Base-by-base conservation (phyloP, 1,140 invertebrate species). In the Matsumurasca onukii region DNA sequence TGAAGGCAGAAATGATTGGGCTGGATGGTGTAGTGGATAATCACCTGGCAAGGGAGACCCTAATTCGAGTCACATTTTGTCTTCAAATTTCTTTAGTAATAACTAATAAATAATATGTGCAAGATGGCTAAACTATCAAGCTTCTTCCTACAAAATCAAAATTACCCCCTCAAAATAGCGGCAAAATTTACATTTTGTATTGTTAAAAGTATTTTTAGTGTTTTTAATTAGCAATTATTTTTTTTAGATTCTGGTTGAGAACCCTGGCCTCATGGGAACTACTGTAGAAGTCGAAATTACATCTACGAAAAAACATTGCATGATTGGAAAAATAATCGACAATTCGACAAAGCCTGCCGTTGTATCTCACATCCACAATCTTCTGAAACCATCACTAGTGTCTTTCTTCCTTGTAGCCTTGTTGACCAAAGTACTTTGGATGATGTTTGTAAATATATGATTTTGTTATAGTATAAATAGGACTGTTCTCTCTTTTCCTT, bases 281-380 rank as follows among this genome's bases (percentile, higher is more conserved):
- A 85, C 90, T 76, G 82, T 98, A 0, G 86, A 83, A 30, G 94
- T 98, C 0, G 83, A 86, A 75, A 93, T 98, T 25, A 81, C 83
- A 0, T 82, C 86, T 57, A 85, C 89, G 0, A 89, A 86, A 0
- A 98, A 98, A 80, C 91, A 96, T 80, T 97, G 88, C 68, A 91
- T 98, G 89, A 87, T 89, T 59, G 93, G 88, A 0, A 80, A 89
- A 76, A 62, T 68, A 25, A 67, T 67, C 64, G 59, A 61, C 64
- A 31, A 62, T 17, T 20, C 34, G 9, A 70, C 22, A 3, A 34
- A 65, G 22, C 27, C 66, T n/a, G 25, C 45, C 30, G 51, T 51
- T 13, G n/a, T 29, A 2, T 30, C 31, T 5, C 22, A 31, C 22
- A 27, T 27, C 52, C 31, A 30, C 71, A 27, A 34, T 64, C 24